phyloP scores from a whole-genome alignment of 2,888 invertebrate species.

The Tipula lateralis region DNA sequence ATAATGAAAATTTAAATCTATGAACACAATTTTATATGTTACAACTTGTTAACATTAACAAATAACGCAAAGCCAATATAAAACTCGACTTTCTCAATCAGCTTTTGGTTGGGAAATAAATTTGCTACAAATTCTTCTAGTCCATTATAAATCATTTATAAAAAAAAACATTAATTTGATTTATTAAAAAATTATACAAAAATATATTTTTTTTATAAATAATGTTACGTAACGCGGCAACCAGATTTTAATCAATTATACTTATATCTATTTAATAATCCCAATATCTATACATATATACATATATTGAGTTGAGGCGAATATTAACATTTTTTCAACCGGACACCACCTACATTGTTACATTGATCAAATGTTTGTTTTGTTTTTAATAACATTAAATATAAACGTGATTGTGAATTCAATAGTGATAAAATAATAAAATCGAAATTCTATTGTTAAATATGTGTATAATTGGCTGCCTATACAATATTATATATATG shows the following conservation, averaged over 20 bases:
- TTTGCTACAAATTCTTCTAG: neutral
- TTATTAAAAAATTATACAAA: neutral
- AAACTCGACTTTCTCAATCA: neutral
- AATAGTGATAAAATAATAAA: neutral
- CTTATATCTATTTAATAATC: neutral
- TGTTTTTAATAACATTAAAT: neutral
- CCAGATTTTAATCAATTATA: neutral
- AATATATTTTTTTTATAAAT: neutral
- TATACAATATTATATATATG: neutral
- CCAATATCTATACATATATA: neutral
- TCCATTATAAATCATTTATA: constrained; percentile 4
- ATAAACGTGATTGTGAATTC: neutral
- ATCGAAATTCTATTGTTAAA: neutral
- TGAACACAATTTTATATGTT: neutral
- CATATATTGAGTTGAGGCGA: neutral
- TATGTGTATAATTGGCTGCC: neutral
- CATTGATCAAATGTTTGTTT: neutral
- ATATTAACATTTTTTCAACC: neutral
- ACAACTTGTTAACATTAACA: neutral
- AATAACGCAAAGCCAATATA: neutral
- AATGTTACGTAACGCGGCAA: neutral
- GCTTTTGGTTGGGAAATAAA: neutral
- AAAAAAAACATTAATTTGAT: neutral
- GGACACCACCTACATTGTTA: neutral
- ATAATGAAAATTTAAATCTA: no score